Conservation (phyloP, 2,888 invertebrate genomes). For the Ophion ventricosus region DNA sequence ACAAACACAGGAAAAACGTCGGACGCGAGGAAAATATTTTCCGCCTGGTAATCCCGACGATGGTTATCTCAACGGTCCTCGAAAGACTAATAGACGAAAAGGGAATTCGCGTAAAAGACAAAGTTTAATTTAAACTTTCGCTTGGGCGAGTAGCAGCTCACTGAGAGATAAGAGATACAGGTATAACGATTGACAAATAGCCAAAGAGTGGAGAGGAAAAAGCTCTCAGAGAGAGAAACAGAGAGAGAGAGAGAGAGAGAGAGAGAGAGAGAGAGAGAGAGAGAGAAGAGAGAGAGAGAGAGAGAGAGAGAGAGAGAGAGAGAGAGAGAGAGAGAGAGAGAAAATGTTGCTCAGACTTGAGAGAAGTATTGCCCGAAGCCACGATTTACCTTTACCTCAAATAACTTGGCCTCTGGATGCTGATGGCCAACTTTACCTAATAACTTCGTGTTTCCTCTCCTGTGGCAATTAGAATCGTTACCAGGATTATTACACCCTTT, state of each 20-base stretch:
- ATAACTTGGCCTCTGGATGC: slow-evolving; percentile 56
- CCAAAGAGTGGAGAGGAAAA: slow-evolving; percentile 40
- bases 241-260: slow-evolving; percentile 11
- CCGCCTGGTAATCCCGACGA: slow-evolving; percentile 40
- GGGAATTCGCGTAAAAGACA: slow-evolving; percentile 61
- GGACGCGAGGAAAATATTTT: slow-evolving; percentile 35
- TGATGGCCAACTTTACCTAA: slow-evolving; percentile 61
- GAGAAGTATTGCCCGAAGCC: slow-evolving; percentile 52
- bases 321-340: slow-evolving; percentile 19
- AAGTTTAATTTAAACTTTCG: slow-evolving; percentile 66
- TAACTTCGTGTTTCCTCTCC: slow-evolving; percentile 63
- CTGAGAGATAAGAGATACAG: slow-evolving; percentile 47
- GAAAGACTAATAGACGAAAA: slow-evolving; percentile 53
- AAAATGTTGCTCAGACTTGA: slow-evolving; percentile 52
- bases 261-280: slow-evolving; percentile 12
- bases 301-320: slow-evolving; percentile 15
- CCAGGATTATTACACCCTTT: slow-evolving; percentile 61
- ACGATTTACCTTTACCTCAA: slow-evolving; percentile 64
- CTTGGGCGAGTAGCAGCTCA: slow-evolving; percentile 53
- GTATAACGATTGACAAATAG: slow-evolving; percentile 26
- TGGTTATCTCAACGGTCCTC: slow-evolving; percentile 42
- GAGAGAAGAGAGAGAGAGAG: slow-evolving; percentile 16
- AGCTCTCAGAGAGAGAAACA: slow-evolving; percentile 26
- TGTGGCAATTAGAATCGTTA: slow-evolving; percentile 60
- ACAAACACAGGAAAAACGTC: slow-evolving; percentile 7